Evolutionary conservation across 2,113 vertebrate species (phyloP).

Genomic region (Regulus satrapa): DNA sequence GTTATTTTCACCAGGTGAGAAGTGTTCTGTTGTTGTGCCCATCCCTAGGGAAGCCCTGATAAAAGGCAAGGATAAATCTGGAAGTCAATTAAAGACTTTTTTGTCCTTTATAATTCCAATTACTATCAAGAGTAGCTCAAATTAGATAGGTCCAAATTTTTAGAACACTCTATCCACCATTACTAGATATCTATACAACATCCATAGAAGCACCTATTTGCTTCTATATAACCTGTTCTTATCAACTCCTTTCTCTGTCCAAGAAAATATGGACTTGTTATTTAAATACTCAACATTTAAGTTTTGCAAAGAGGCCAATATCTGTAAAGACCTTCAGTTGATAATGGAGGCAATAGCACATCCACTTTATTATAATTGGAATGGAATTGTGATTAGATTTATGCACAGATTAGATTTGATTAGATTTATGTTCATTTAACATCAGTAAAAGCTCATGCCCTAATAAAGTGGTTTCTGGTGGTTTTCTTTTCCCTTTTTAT

Average conservation of each 20-base stretch:
- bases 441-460: background rate
- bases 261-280: background rate
- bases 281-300: background rate
- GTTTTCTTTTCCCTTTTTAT: background rate
- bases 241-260: background rate
- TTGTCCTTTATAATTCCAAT: background rate
- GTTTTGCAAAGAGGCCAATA: background rate
- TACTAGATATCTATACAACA: background rate
- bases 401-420: background rate
- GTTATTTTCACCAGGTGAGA: background rate
- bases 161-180: background rate
- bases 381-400: background rate
- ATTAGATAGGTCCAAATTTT: background rate
- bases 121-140: background rate
- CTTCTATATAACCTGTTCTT: background rate
- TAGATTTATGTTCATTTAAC: background rate
- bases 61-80: background rate
- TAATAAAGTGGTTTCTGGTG: background rate
- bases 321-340: background rate
- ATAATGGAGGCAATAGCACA: fast-evolving
- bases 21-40: background rate
- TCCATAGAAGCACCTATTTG: background rate
- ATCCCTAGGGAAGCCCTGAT: background rate
- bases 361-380: background rate
- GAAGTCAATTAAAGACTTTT: background rate